Evolutionary conservation across 2,888 invertebrate genomes (phyloP).

Genomic region (Notodonta ziczac): DNA sequence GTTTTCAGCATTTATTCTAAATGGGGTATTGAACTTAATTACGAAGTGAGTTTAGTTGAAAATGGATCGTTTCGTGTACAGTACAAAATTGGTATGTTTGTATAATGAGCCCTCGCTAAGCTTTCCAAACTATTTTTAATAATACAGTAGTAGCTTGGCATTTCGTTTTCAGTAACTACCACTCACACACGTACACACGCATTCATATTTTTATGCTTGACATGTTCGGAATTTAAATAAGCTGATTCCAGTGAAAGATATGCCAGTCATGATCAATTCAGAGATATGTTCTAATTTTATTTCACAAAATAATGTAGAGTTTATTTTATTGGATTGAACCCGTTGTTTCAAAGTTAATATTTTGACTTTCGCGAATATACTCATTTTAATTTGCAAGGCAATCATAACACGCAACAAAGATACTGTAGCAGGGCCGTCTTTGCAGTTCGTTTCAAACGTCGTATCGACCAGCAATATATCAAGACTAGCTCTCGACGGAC

Average conservation of each 20-base stretch:
- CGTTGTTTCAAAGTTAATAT: neutral
- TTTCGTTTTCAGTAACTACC: neutral
- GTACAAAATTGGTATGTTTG: conserved; percentile 12
- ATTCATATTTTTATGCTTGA: neutral
- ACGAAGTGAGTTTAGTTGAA: neutral
- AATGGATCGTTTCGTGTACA: neutral
- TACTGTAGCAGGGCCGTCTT: no score
- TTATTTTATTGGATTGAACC: neutral
- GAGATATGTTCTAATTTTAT: neutral
- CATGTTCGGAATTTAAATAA: neutral
- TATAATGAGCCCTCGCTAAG: conserved; percentile 8
- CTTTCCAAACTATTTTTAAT: conserved; percentile 26
- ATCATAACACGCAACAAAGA: neutral
- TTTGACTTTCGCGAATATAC: no score
- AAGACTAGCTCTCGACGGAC: neutral
- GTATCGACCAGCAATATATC: neutral
- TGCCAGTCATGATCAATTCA: neutral
- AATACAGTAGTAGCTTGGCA: neutral
- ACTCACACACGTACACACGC: neutral
- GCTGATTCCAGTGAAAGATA: neutral
- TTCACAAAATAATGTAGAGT: neutral
- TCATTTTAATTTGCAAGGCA: no score
- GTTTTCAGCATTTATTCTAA: neutral
- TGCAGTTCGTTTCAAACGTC: no score
- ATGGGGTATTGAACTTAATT: conserved; percentile 1